Conservation (phyloP, 2,888 invertebrate genomes). For the Tetropium fuscum region DNA sequence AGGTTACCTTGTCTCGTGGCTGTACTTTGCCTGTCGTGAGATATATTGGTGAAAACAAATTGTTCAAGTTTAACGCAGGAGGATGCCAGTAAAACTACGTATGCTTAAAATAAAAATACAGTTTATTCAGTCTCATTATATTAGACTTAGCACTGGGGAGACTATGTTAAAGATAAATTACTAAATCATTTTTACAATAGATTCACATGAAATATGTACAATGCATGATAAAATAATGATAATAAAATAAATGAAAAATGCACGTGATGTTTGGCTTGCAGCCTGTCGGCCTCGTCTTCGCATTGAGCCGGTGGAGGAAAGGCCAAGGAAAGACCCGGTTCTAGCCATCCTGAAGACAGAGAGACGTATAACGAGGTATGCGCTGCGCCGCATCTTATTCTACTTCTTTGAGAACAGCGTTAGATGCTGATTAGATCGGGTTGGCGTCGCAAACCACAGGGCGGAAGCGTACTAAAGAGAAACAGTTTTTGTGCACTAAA, state of each 20-base stretch:
- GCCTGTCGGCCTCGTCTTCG: conserved; percentile 43
- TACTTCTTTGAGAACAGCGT: conserved; percentile 20
- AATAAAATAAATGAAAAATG: conserved; percentile 50
- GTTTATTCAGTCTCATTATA: conserved; percentile 65
- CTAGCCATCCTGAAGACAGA: conserved; percentile 29
- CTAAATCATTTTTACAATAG: conserved; percentile 60
- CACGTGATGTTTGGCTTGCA: conserved; percentile 53
- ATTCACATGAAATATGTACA: conserved; percentile 60
- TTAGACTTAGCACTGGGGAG: conserved; percentile 59
- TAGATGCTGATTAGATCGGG: conserved; percentile 12
- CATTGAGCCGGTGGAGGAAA: conserved; percentile 33
- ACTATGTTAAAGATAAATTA: conserved; percentile 53
- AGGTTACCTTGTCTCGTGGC: conserved; percentile 44
- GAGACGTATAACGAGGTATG: conserved; percentile 28
- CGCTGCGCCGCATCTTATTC: conserved; percentile 18
- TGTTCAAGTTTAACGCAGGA: conserved; percentile 29
- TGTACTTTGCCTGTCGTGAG: conserved; percentile 17
- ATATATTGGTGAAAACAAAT: conserved; percentile 31
- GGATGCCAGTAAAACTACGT: conserved; percentile 46
- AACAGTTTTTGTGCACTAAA: not conserved
- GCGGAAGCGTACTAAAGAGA: conserved; percentile 15
- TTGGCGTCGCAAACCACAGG: conserved; percentile 5
- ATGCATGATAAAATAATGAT: conserved; percentile 50
- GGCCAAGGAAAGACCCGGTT: conserved; percentile 26
- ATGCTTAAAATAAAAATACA: conserved; percentile 56